These are phyloP conservation scores for Maniola jurtina DNA, from an alignment of 1,140 invertebrate genomes.

Conservation along the genomic window DNA sequence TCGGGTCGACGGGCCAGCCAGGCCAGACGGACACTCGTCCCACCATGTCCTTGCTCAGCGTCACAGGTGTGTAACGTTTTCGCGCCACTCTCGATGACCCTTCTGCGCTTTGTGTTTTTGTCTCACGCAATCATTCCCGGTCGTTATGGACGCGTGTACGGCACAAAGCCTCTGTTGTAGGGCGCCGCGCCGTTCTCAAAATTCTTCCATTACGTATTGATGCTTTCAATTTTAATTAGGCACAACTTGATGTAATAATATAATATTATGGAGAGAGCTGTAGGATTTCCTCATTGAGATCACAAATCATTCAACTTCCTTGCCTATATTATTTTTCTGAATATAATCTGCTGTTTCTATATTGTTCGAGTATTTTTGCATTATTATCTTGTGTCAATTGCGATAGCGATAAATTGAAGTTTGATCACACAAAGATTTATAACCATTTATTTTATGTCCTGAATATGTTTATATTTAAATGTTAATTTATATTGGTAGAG, in stretches of 20 bases:
- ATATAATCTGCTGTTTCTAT: not conserved
- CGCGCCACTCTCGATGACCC: conserved; percentile 38
- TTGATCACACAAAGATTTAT: not conserved
- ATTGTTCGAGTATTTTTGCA: not conserved
- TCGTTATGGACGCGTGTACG: conserved; percentile 48
- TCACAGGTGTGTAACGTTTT: conserved; percentile 66
- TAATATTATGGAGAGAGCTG: not conserved
- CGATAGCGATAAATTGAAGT: not conserved
- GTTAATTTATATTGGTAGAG: no score
- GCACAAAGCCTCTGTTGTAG: conserved; percentile 15
- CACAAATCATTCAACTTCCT: not conserved
- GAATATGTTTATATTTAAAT: no score
- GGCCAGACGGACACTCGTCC: conserved; percentile 56
- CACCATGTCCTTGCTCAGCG: conserved; percentile 79
- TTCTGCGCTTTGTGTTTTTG: conserved; percentile 21
- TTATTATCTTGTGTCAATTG: not conserved
- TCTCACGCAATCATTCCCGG: conserved; percentile 48
- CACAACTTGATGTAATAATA: not conserved
- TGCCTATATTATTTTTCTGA: not conserved
- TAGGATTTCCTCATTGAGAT: not conserved
- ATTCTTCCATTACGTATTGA: conserved; percentile 1
- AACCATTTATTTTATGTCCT: no score
- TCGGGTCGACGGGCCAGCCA: conserved; percentile 70
- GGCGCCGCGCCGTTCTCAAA: not conserved
- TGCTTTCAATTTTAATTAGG: conserved; percentile 13